Conservation (phyloP, 2,888 invertebrate genomes). For the Parnassius mnemosyne region DNA sequence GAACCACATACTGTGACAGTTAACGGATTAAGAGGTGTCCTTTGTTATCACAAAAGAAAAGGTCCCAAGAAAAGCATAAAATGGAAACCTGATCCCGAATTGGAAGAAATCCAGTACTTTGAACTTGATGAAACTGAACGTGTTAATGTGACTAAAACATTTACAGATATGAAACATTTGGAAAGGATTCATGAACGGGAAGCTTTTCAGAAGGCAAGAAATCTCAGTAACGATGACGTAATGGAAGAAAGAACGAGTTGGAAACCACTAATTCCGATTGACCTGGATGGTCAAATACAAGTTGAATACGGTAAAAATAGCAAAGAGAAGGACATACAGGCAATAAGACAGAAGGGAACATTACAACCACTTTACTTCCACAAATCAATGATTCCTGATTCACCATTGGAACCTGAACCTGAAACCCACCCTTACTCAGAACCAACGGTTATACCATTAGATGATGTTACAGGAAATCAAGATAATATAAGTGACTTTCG, state of each 20-base stretch:
- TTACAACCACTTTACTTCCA: constrained; percentile 91
- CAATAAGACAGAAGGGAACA: constrained; percentile 91
- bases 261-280: constrained; percentile 86
- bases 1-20: constrained; percentile 69
- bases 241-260: constrained; percentile 92
- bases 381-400: constrained; percentile 91
- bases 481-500: constrained; percentile 90
- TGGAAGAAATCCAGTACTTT: constrained; percentile 93
- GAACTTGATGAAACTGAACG: constrained; percentile 97
- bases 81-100: constrained; percentile 89
- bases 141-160: constrained; percentile 95
- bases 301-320: constrained; percentile 88
- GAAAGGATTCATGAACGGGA: constrained; percentile 93
- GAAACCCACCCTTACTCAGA: constrained; percentile 89
- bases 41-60: constrained; percentile 86
- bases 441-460: constrained; percentile 91
- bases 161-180: constrained; percentile 94
- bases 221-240: constrained; percentile 86
- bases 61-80: constrained; percentile 90
- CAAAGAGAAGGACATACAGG: constrained; percentile 92
- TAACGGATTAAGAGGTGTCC: constrained; percentile 86
- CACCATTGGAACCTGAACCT: constrained; percentile 91
- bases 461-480: constrained; percentile 91
- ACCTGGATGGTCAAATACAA: constrained; percentile 83
- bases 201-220: constrained; percentile 88